These are phyloP conservation scores for Argynnis bischoffii DNA, from an alignment of 2,888 invertebrate genomes.

Conservation along the genomic window DNA sequence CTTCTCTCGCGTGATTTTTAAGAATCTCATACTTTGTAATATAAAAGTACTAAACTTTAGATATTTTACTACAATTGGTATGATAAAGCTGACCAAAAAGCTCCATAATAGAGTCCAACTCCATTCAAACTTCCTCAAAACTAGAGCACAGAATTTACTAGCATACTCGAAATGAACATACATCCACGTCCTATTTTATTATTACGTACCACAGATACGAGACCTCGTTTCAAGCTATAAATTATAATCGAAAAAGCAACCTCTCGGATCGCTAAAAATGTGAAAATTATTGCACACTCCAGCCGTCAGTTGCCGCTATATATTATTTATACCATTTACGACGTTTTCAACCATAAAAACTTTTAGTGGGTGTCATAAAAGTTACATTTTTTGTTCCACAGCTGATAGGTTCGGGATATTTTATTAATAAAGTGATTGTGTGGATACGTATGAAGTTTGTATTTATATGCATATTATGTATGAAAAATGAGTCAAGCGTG, in stretches of 20 bases:
- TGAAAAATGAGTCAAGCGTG: background rate
- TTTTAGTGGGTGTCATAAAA: slow-evolving; percentile 74
- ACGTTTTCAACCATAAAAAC: slow-evolving; percentile 73
- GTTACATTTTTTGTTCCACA: slow-evolving; percentile 59
- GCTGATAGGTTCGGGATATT: slow-evolving; percentile 59
- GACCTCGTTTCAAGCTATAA: slow-evolving; percentile 65
- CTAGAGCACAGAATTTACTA: background rate
- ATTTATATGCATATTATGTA: too few relatives aligned
- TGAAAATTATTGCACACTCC: slow-evolving; percentile 70
- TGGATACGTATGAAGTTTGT: slow-evolving; percentile 1
- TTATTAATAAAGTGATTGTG: slow-evolving; percentile 53
- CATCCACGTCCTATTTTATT: slow-evolving; percentile 13
- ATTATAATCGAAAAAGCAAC: slow-evolving; percentile 76
- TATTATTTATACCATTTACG: slow-evolving; percentile 77
- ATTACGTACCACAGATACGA: slow-evolving; percentile 32
- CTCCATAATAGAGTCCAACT: too few relatives aligned
- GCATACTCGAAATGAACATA: background rate
- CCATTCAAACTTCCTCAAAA: background rate
- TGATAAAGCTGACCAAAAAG: too few relatives aligned
- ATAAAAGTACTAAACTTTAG: too few relatives aligned
- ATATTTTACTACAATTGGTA: too few relatives aligned
- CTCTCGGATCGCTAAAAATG: slow-evolving; percentile 71
- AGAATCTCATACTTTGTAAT: too few relatives aligned
- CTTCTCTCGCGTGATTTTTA: too few relatives aligned
- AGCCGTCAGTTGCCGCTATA: slow-evolving; percentile 64